Conservation (phyloP, 2,113 vertebrate species). For the Labeo rohita region DNA sequence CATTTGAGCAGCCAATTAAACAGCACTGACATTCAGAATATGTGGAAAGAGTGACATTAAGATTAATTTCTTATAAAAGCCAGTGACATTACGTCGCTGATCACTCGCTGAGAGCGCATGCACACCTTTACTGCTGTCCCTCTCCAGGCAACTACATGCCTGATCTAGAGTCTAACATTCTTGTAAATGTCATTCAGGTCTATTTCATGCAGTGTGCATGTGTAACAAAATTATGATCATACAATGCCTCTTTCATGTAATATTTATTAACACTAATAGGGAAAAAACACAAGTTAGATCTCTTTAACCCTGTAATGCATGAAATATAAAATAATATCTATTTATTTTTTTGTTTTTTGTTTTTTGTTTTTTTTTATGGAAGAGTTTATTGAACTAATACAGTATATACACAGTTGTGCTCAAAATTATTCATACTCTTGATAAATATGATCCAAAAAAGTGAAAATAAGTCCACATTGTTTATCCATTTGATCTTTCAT, state of each 20-base stretch:
- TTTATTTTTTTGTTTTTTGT: no score
- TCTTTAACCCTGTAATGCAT: no score
- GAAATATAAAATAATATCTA: no score
- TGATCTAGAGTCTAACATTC: not conserved
- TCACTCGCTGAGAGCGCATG: constrained; percentile 39
- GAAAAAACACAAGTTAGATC: no score
- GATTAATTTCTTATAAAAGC: constrained; percentile 71
- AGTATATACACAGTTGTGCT: no score
- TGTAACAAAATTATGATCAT: not conserved
- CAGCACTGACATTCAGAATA: constrained; percentile 74
- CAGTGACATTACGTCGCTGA: constrained; percentile 71
- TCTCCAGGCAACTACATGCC: not conserved
- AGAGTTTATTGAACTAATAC: no score
- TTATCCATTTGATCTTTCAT: no score
- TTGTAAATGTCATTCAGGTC: constrained; percentile 18
- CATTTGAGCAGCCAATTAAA: constrained; percentile 75
- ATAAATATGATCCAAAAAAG: no score
- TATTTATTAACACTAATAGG: no score
- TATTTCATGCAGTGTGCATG: not conserved
- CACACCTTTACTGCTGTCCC: constrained; percentile 41
- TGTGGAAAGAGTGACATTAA: constrained; percentile 74
- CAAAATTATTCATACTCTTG: no score
- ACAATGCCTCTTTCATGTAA: not conserved
- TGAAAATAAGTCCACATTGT: no score
- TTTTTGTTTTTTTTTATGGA: no score